A percentile compares a stretch with the other conserved stretches of the same genome.
phyloP scores from a whole-genome alignment of 2,888 invertebrate species.

The Stegana nigrithorax region DNA sequence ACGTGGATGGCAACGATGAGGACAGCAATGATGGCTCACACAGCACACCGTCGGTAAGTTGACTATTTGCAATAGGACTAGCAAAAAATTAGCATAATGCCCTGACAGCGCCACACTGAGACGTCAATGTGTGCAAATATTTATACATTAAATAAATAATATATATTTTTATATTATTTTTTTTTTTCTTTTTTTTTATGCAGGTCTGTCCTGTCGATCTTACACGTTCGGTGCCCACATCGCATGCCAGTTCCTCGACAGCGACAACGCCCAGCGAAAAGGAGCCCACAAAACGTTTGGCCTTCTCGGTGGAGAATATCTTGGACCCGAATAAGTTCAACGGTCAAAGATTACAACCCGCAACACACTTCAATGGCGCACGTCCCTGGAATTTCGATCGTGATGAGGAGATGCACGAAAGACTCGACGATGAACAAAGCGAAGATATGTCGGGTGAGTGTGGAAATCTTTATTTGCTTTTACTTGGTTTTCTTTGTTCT shows the following conservation, averaged over 20 bases:
- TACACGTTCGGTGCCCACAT: constrained; percentile 64
- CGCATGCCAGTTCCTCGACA: constrained; percentile 49
- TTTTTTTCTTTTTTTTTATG: background rate
- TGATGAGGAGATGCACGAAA: constrained; percentile 68
- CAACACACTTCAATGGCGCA: constrained; percentile 54
- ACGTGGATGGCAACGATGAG: constrained; percentile 69
- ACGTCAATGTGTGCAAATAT: background rate
- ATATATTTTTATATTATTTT: background rate
- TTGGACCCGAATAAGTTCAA: constrained; percentile 92
- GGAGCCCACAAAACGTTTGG: constrained; percentile 72
- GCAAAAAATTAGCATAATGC: background rate
- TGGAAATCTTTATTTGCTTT: no score
- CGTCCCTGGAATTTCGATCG: constrained; percentile 70
- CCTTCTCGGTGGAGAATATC: constrained; percentile 92
- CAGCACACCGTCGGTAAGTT: constrained; percentile 68
- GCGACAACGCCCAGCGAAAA: constrained; percentile 64
- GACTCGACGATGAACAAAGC: constrained; percentile 67
- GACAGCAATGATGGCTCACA: constrained; percentile 68
- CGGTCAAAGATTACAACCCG: constrained; percentile 70
- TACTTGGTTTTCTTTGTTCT: no score
- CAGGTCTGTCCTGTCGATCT: constrained; percentile 69
- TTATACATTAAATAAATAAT: background rate
- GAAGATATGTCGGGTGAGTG: constrained; percentile 72
- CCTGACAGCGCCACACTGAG: background rate
- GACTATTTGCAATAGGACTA: background rate